Base-by-base conservation (phyloP, 2,113 vertebrate species). In the Myotis yumanensis region DNA sequence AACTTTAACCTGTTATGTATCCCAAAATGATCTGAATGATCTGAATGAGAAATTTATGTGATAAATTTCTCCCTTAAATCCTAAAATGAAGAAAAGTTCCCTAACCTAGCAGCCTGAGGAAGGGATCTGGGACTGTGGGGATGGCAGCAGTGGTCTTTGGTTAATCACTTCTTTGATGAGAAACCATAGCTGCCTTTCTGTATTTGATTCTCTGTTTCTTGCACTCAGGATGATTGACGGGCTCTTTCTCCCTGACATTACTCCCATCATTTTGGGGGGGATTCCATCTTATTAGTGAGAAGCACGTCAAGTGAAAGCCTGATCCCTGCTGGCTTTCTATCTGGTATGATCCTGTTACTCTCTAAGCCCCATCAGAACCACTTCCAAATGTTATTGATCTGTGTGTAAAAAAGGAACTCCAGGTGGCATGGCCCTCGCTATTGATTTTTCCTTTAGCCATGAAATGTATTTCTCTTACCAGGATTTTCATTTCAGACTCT, bases 281-380 rank as follows among this genome's bases (percentile, higher is more conserved):
- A 79, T 30, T 72, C 40, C 22, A 68, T 57, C 96, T 86, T 82
- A 91, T 93, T 89, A 94, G 68, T 89, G 79, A 95, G 66, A 91
- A 92, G 52, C 72, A 62, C 40, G 76, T 73, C 86, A 95, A 46
- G 82, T 40, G 90, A 82, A 90, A 80, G 37, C 62, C 59, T n/a
- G 25, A n/a, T 32, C 37, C 83, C 52, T 82, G 52, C 91, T 95
- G 72, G 15, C 48, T 91, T 96, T 76, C 76, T 73, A 52, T 86
- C 85, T 81, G 51, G 43, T 75, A 14, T 86, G 40, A 9, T 5
- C 25, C n/a, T 35, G n/a, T 54, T 64, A 85, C 7, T 81, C 43
- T 92, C 76, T 37, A 51, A 90, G 68, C 16, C 57, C 20, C 25
- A 40, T 82, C 52, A 77, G 5, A 68, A 46, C 14, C 52, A 88